These are phyloP conservation scores for Pyrochroa serraticornis DNA, from an alignment of 2,888 invertebrate genomes.

Conservation along the genomic window DNA sequence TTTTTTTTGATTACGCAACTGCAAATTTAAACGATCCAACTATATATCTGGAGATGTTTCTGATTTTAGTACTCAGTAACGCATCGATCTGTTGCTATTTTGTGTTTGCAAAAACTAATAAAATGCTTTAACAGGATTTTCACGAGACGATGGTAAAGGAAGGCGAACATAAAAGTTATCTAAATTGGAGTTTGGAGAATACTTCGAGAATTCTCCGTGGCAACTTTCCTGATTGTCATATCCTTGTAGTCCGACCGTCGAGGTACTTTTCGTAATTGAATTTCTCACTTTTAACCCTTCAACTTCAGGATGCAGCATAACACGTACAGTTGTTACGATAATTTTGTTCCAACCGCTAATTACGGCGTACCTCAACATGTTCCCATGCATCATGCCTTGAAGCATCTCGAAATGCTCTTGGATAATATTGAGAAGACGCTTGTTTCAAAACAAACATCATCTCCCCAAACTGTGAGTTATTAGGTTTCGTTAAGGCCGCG, in stretches of 20 bases:
- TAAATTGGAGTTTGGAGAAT: conserved; percentile 82
- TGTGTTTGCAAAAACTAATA: background rate
- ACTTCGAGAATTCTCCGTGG: conserved; percentile 72
- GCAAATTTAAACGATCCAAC: too few relatives aligned
- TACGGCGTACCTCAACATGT: conserved; percentile 83
- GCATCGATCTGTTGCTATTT: too few relatives aligned
- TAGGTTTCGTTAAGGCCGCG: too few relatives aligned
- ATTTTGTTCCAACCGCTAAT: conserved; percentile 83
- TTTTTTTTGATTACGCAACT: too few relatives aligned
- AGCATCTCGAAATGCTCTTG: conserved; percentile 72
- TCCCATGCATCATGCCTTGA: conserved; percentile 73
- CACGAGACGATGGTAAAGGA: conserved; percentile 76
- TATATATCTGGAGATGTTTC: too few relatives aligned
- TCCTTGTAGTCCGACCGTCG: conserved; percentile 75
- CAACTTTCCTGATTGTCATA: conserved; percentile 74
- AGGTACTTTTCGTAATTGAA: conserved; percentile 60
- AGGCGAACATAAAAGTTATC: conserved; percentile 75
- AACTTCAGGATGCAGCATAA: conserved; percentile 75
- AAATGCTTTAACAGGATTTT: conserved; percentile 68
- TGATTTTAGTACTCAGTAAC: too few relatives aligned
- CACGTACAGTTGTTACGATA: conserved; percentile 86
- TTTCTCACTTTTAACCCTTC: background rate
- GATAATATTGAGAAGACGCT: conserved; percentile 56
- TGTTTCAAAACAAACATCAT: too few relatives aligned
- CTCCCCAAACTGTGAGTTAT: too few relatives aligned